Evolutionary conservation across 1,140 invertebrate species (phyloP), one percentile per base, ranked within the genome.

Genomic region (Listronotus oregonensis): DNA sequence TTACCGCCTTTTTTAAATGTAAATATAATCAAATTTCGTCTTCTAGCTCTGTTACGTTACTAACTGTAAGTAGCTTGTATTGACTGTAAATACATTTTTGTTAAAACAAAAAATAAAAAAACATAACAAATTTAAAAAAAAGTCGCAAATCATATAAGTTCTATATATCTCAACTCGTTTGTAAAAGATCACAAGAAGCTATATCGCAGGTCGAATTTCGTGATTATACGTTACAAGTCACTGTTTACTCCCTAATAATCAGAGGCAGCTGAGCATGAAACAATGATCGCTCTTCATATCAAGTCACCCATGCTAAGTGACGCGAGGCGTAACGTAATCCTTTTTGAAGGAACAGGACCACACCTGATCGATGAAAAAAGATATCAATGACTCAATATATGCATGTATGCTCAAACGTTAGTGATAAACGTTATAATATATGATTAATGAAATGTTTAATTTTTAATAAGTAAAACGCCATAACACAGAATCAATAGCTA

Each of bases 241-340:
- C 60, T 64, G 58, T 67, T 63, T 71, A 70, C 70, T 68, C 67
- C 66, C 66, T 68, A 63, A 71, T 73, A 72, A 73, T 72, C 66
- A 65, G 43, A 70, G 61, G 61, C 70, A 72, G 68, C 66, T 68
- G 63, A 72, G 72, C 72, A 66, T 72, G 68, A 73, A 72, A 73
- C 72, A 73, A 72, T 71, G 68, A 73, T 70, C 66, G 67, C 65
- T 69, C 59, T 59, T 69, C 62, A 47, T 67, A 68, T 72, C 68
- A 65, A 69, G 47, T 73, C 68, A 60, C 68, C 68, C 66, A 66
- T 67, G 70, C 66, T 66, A 58, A 59, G 54, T 65, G 68, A 71
- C 68, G 64, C 65, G 54, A 59, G 42, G 56, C 55, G 70, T 71
- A 71, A 71, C 52, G 47, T 61, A 66, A 73, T 71, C 61, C 71